Conservation (phyloP, 2,888 invertebrate species). For the Tillus elongatus region DNA sequence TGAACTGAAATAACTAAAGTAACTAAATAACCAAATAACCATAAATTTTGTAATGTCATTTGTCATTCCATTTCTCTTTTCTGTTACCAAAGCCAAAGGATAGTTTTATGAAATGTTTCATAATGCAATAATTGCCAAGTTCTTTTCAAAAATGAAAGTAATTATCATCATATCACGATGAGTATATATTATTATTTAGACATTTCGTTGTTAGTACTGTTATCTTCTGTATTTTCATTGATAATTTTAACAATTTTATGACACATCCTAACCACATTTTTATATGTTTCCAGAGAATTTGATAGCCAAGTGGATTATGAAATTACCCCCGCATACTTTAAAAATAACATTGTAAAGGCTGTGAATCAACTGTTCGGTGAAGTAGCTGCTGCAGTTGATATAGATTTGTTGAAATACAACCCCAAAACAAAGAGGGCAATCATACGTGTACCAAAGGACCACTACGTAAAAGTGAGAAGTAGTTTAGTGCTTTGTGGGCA, state of each 20-base stretch:
- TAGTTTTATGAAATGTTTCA: no score
- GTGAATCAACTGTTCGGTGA: conserved; percentile 50
- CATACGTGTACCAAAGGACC: conserved; percentile 46
- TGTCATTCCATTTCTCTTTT: no score
- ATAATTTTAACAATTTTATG: no score
- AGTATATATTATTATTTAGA: conserved; percentile 46
- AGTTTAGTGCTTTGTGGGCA: conserved; percentile 47
- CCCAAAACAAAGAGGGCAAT: conserved; percentile 42
- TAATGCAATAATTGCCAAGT: no score
- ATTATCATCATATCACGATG: no score
- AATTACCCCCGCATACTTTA: conserved; percentile 46
- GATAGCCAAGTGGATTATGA: conserved; percentile 33
- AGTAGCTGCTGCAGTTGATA: conserved; percentile 44
- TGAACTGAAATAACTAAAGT: no score
- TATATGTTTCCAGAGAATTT: conserved; percentile 40
- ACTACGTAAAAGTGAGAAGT: conserved; percentile 49
- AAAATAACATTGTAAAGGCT: conserved; percentile 48
- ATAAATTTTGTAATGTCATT: no score
- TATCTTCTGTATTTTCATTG: no score
- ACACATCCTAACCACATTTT: conserved; percentile 3
- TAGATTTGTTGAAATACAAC: conserved; percentile 53
- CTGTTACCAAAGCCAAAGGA: no score
- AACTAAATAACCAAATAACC: no score
- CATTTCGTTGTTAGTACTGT: conserved; percentile 48
- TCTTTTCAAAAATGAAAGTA: no score